Evolutionary conservation across 2,113 vertebrate genomes (phyloP), one percentile per base, ranked within the genome.

Genomic region (Dolichallabes microphthalmus): DNA sequence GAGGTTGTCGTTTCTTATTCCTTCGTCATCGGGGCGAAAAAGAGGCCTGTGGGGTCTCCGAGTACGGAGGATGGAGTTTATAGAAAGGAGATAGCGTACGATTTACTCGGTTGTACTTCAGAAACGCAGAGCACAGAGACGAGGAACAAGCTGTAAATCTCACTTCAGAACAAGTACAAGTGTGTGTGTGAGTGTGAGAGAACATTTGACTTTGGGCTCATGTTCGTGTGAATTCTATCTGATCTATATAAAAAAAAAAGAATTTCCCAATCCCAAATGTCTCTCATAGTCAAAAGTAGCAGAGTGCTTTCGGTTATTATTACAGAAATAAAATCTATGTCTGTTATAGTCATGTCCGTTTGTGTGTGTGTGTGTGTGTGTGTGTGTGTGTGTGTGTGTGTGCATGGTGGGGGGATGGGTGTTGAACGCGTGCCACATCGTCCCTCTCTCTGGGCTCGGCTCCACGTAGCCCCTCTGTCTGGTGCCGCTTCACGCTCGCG

Each of bases 371-470:
- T 84, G 32, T 82, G 66, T 82, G 35, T 69, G 77, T 79, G 82
- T n/a, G n/a, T n/a, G 82, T 86, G 73, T 86, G 32, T 82, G 85
- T 80, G 39, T 19, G 27, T 45, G 83, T 84, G 89, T 88, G 58
- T 74, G 88, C 82, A 85, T 84, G 86, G 55, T 77, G 90, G 87
- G 87, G 90, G 90, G 89, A 88, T 86, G 86, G 88, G 87, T 75
- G 73, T 90, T 95, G 94, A 94, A 94, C 82, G 52, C 32, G 84
- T 86, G 93, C 94, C 93, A 94, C 88, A 15, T 88, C 74, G 87
- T 93, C 87, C 82, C 91, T 91, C 93, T 94, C 93, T 90, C 80
- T 93, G 92, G 93, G 90, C 93, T 94, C 93, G 79, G 93, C 91
- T 93, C 92, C 92, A 92, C 90, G 88, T 90, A 90, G 92, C 91